Conservation (phyloP, 2,888 invertebrate species). For the Nemapogon koenigi region DNA sequence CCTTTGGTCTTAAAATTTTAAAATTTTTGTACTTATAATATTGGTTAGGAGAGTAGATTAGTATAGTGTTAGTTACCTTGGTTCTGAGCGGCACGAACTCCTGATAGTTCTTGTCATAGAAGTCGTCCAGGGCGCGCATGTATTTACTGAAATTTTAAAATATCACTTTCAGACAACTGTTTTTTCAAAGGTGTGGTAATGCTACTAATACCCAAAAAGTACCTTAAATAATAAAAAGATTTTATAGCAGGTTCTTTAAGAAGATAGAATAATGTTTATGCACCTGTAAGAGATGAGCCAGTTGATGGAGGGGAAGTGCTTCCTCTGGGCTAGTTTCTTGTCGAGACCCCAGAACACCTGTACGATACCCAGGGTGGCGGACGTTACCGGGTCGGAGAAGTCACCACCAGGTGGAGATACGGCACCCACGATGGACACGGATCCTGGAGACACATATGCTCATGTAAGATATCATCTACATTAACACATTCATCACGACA, state of each 20-base stretch:
- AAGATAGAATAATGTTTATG: conserved; percentile 5
- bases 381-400: conserved; percentile 99
- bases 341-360: conserved; percentile 99
- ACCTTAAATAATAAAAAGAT: not conserved
- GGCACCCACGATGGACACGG: conserved; percentile 99
- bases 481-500: no score
- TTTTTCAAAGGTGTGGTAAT: no score
- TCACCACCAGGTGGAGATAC: conserved; percentile 99
- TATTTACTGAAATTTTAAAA: conserved; percentile 80
- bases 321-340: conserved; percentile 98
- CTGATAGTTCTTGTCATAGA: conserved; percentile 97
- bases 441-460: conserved; percentile 69
- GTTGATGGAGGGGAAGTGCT: conserved; percentile 99
- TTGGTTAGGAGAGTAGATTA: not conserved
- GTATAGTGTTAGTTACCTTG: conserved; percentile 66
- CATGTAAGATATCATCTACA: no score
- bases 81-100: conserved; percentile 98
- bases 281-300: conserved; percentile 96
- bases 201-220: no score
- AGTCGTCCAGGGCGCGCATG: conserved; percentile 97
- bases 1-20: no score
- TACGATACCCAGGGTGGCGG: conserved; percentile 97
- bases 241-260: not conserved
- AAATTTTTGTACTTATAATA: no score
- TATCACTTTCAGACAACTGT: not conserved